Conservation (phyloP, 2,888 invertebrate genomes). For the Drosophila phalerata region DNA sequence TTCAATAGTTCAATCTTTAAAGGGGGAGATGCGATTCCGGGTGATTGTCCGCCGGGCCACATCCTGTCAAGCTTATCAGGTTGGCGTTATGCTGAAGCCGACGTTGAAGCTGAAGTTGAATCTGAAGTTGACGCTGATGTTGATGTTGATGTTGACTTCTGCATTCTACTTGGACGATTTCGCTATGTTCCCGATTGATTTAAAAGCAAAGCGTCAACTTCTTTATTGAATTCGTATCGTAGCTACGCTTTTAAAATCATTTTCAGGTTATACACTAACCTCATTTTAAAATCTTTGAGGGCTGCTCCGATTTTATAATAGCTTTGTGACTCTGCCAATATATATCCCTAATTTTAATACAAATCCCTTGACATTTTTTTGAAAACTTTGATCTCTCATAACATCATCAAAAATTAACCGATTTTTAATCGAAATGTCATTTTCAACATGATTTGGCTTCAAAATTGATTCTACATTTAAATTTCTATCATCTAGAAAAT, state of each 20-base stretch:
- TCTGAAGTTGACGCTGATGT: background rate
- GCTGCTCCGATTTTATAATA: background rate
- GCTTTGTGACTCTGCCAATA: background rate
- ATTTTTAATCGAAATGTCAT: background rate
- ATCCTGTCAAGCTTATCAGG: constrained; percentile 75
- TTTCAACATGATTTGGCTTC: background rate
- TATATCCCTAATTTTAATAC: no score
- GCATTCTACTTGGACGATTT: constrained; percentile 48
- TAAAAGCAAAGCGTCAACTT: constrained; percentile 52
- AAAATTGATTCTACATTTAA: background rate
- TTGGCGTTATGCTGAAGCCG: constrained; percentile 51
- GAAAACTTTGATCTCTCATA: background rate
- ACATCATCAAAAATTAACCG: background rate
- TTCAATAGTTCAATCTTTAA: constrained; percentile 66
- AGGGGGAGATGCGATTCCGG: background rate
- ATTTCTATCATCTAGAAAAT: background rate
- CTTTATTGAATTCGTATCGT: constrained; percentile 55
- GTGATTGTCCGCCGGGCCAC: constrained; percentile 35
- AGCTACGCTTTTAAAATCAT: constrained; percentile 55
- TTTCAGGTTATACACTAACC: constrained; percentile 41
- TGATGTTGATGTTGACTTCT: constrained; percentile 45
- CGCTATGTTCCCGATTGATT: constrained; percentile 24
- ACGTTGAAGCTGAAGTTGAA: constrained; percentile 20
- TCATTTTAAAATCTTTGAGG: background rate
- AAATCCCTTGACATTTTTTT: no score